Conservation (phyloP, 1,140 invertebrate genomes). For the Bombus polaris region DNA sequence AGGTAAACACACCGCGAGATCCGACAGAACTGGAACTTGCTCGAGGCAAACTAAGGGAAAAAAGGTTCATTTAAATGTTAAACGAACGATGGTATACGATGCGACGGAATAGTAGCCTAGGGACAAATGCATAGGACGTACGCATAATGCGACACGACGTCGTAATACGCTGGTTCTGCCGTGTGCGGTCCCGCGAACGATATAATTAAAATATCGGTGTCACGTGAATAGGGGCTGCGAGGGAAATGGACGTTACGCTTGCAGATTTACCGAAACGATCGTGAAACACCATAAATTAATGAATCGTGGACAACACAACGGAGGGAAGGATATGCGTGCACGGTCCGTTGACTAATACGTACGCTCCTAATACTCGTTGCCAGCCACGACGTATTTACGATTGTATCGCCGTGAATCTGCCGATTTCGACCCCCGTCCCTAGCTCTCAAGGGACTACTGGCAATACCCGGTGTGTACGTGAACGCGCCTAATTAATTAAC, state of each 20-base stretch:
- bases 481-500: constrained; percentile 55
- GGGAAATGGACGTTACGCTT: constrained; percentile 23
- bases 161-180: neutral
- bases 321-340: constrained; percentile 28
- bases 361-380: constrained; percentile 38
- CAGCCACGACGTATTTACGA: constrained; percentile 49
- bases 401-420: constrained; percentile 43
- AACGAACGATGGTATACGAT: neutral
- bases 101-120: neutral
- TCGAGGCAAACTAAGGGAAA: neutral
- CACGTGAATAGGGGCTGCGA: neutral
- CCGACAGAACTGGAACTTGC: neutral
- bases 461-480: neutral
- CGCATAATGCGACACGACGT: neutral
- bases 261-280: constrained; percentile 43
- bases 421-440: constrained; percentile 51
- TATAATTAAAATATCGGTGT: constrained; percentile 43
- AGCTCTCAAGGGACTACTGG: neutral
- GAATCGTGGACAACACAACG: constrained; percentile 7
- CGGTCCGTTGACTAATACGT: constrained; percentile 23
- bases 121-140: neutral
- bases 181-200: neutral
- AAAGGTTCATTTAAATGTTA: constrained; percentile 17
- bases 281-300: constrained; percentile 54
- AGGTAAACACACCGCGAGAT: constrained; percentile 25